Evolutionary conservation across 2,797 vertebrate species (phyloP), one percentile per base, ranked within the genome.

Genomic region (Novumbra hubbsi): DNA sequence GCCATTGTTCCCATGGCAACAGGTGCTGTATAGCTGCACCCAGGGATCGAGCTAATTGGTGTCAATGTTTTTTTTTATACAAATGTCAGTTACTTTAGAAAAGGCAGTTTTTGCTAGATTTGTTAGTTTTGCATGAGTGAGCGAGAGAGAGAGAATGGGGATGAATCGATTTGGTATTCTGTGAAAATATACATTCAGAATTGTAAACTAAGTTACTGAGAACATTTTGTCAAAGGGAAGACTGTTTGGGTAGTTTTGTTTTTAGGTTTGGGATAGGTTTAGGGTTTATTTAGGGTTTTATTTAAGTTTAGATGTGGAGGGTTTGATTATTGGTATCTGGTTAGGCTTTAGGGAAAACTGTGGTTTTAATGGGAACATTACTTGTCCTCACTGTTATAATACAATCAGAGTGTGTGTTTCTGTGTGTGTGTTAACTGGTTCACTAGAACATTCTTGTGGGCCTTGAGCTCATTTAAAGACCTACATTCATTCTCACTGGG

Each of bases 391-490:
- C 34, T 38, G 3, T 38, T 38, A 8, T 8, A 38, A 8, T 38
- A 38, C 34, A 3, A 38, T 12, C 24, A 12, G 79, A 75, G 81
- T 55, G 72, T 32, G 21, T 65, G 34, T 45, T 34, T 27, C 77
- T 75, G 73, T 49, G 73, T 76, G 71, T 75, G 84, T 83, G 70
- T 82, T 84, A 91, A 86, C 77, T 88, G 83, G 91, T 90, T 82
- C 90, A 86, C 85, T 71, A 66, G 71, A 68, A 72, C 84, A 77
- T 73, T 90, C 92, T 90, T 90, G 55, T 2, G 91, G 86, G 92
- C 74, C 71, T 80, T 91, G 91, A 87, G 80, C 92, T 90, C 85
- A 86, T 93, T 94, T 74, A 27, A 49, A 91, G 91, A 71, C 90
- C 91, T 89, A 91, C 77, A 92, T 93, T 89, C 80, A 85, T 81